Evolutionary conservation across 2,797 vertebrate genomes (phyloP).

Genomic region (Pseudomugil tenellus): DNA sequence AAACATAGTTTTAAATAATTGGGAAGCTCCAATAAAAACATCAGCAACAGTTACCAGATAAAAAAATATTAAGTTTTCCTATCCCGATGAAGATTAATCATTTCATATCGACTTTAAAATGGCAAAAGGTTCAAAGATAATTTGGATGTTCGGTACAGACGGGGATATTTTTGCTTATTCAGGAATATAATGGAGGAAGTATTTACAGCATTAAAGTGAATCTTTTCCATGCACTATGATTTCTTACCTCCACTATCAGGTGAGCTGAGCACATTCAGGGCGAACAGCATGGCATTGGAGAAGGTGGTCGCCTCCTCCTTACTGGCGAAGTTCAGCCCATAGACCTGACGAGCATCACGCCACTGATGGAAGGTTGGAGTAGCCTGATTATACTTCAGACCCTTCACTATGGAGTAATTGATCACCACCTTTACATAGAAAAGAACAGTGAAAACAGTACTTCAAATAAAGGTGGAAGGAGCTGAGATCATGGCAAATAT

Average conservation of each 20-base stretch:
- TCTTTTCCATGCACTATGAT: too few relatives aligned
- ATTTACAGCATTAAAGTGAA: too few relatives aligned
- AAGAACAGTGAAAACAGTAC: neutral
- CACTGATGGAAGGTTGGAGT: conserved; percentile 98
- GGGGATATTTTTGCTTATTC: too few relatives aligned
- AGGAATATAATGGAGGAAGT: neutral
- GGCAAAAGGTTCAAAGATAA: too few relatives aligned
- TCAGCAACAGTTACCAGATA: conserved; percentile 8
- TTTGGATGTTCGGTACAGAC: too few relatives aligned
- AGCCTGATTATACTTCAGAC: conserved; percentile 98
- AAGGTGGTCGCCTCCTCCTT: conserved; percentile 98
- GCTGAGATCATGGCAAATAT: neutral
- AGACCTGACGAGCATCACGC: conserved; percentile 96
- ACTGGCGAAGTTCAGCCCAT: conserved; percentile 97
- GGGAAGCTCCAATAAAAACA: conserved; percentile 8
- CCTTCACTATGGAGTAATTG: conserved; percentile 98
- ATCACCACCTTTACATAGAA: conserved; percentile 90
- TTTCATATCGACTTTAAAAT: too few relatives aligned
- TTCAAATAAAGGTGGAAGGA: neutral
- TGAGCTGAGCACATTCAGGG: conserved; percentile 93
- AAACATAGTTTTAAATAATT: neutral
- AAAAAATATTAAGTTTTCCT: too few relatives aligned
- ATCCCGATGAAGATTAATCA: too few relatives aligned
- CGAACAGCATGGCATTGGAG: conserved; percentile 97
- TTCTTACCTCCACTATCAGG: conserved; percentile 98